Evolutionary conservation across 2,113 vertebrate genomes (phyloP), one percentile per base, ranked within the genome.

Genomic region (Pteronura brasiliensis): DNA sequence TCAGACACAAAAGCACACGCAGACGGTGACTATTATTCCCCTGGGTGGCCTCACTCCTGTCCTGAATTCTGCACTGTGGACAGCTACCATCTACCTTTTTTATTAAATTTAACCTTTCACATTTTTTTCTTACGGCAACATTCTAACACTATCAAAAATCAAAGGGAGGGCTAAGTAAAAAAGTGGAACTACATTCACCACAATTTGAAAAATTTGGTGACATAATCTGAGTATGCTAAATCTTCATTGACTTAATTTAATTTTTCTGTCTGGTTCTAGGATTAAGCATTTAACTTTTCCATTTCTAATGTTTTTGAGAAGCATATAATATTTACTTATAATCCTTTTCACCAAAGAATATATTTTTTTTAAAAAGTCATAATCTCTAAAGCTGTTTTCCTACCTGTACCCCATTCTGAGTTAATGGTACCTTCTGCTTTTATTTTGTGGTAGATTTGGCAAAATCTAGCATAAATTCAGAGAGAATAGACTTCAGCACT

Each of bases 281-380:
- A 44, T 89, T 36, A 29, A 25, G 6, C 52, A 87, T 44, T 90
- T 65, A 93, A 23, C 15, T 52, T 85, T 95, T 72, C 79, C 11
- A 72, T n/a, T 95, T 93, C 95, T 88, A 44, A 36, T 80, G 3
- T 59, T 77, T 88, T 85, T 39, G 92, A 52, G 49, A 93, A 81
- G 3, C 36, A 80, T 47, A 2, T 71, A 59, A 82, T 93, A 20
- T 36, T 88, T 82, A 74, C 47, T 92, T 52, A 36, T 31, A 87
- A 36, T 92, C 57, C 14, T 91, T 77, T 82, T 57, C 61, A 42
- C 23, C 15, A 89, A 74, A 67, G 69, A 90, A n/a, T 95, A 9
- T n/a, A n/a, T n/a, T 15, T 36, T 88, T 84, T 0, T 27, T 4
- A 31, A 13, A 49, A 81, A 88, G 21, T 23, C 3, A 83, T 20